A percentile compares a stretch with the other conserved stretches of the same genome.
Evolutionary conservation across 2,113 vertebrate species (phyloP).

Genomic region (Carlito syrichta): DNA sequence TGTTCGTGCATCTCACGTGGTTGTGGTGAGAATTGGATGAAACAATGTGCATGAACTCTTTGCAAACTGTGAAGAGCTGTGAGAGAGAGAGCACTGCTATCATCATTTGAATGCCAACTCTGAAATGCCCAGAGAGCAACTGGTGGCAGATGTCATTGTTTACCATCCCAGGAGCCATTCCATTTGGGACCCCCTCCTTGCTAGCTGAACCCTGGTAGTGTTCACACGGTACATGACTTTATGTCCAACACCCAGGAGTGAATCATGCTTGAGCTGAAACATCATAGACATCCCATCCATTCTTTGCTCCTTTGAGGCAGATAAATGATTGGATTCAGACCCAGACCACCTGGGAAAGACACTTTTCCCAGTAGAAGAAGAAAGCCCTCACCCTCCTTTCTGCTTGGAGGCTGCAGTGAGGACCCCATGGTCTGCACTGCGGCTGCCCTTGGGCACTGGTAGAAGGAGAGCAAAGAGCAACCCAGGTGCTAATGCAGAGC

Average conservation of each 20-base stretch:
- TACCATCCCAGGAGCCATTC: not conserved
- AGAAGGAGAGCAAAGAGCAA: not conserved
- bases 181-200: not conserved
- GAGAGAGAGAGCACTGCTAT: accelerated
- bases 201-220: not conserved
- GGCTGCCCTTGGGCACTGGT: not conserved
- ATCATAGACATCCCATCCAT: too few species aligned
- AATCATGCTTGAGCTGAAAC: not conserved
- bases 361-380: not conserved
- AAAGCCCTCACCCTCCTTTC: not conserved
- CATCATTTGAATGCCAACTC: too few species aligned
- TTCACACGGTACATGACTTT: not conserved
- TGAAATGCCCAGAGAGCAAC: not conserved
- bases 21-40: not conserved
- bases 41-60: not conserved
- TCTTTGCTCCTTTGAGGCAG: not conserved
- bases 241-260: too few species aligned
- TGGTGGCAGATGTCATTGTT: accelerated
- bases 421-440: not conserved
- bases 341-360: not conserved
- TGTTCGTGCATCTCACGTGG: not conserved
- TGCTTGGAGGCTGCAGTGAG: not conserved
- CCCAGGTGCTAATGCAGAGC: not conserved
- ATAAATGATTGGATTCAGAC: accelerated
- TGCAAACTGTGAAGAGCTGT: not conserved